Evolutionary conservation across 2,797 vertebrate genomes (phyloP).

Genomic region (Cirrhinus molitorella): DNA sequence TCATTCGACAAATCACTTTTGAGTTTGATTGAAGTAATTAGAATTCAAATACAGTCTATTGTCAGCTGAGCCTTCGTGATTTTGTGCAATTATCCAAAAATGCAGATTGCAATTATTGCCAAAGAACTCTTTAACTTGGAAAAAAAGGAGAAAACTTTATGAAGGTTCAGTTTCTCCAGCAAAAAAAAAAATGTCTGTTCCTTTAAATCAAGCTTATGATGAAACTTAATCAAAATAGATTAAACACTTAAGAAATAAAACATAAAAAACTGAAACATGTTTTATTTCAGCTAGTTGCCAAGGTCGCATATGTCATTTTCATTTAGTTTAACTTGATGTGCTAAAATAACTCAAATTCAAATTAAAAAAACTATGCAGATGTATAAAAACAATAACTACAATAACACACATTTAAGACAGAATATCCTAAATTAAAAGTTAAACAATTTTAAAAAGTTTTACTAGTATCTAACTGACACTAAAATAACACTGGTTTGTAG

Average conservation of each 20-base stretch:
- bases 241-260: neutral
- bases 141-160: neutral
- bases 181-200: neutral
- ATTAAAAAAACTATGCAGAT: neutral
- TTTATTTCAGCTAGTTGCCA: neutral
- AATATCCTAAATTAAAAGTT: neutral
- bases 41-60: neutral
- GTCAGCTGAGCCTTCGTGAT: constrained; percentile 2
- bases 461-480: too few relatives aligned
- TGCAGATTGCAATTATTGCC: constrained; percentile 19
- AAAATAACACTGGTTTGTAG: too few relatives aligned
- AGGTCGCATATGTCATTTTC: neutral
- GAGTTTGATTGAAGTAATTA: constrained; percentile 13
- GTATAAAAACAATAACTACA: neutral
- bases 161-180: neutral
- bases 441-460: too few relatives aligned
- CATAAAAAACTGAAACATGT: neutral
- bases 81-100: constrained; percentile 7
- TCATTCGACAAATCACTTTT: constrained; percentile 2
- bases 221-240: neutral
- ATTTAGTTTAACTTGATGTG: neutral
- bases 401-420: neutral
- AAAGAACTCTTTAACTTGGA: neutral
- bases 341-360: neutral
- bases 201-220: neutral